Conservation (phyloP, 2,113 vertebrate species). For the Columbina picui region DNA sequence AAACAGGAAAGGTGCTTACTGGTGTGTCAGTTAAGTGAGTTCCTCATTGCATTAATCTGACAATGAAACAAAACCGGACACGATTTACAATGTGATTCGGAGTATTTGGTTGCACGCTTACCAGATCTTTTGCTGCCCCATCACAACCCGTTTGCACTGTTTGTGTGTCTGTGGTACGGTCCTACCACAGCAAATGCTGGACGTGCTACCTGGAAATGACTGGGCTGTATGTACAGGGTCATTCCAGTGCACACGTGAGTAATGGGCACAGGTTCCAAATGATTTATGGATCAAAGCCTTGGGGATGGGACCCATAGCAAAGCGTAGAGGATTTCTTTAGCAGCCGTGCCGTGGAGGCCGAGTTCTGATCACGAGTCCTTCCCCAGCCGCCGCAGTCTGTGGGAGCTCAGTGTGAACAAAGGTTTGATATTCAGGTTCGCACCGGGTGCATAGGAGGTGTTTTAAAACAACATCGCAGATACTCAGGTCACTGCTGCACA, state of each 20-base stretch:
- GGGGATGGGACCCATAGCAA: neutral
- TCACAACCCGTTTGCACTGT: neutral
- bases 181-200: neutral
- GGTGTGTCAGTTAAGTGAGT: neutral
- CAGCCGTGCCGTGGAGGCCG: neutral
- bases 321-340: neutral
- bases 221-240: neutral
- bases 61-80: neutral
- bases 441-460: neutral
- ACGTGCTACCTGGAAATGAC: neutral
- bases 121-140: neutral
- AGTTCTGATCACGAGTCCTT: neutral
- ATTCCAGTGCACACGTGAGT: neutral
- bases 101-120: neutral
- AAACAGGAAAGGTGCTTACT: constrained; percentile 22
- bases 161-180: neutral
- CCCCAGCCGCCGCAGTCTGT: neutral
- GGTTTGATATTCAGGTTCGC: neutral
- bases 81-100: neutral
- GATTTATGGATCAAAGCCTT: neutral
- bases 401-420: neutral
- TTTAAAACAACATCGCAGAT: neutral
- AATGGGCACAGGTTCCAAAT: neutral
- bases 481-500: neutral
- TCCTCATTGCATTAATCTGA: neutral